Evolutionary conservation across 2,797 vertebrate genomes (phyloP), one percentile per base, ranked within the genome.

Genomic region (Sebastiscus tertius): DNA sequence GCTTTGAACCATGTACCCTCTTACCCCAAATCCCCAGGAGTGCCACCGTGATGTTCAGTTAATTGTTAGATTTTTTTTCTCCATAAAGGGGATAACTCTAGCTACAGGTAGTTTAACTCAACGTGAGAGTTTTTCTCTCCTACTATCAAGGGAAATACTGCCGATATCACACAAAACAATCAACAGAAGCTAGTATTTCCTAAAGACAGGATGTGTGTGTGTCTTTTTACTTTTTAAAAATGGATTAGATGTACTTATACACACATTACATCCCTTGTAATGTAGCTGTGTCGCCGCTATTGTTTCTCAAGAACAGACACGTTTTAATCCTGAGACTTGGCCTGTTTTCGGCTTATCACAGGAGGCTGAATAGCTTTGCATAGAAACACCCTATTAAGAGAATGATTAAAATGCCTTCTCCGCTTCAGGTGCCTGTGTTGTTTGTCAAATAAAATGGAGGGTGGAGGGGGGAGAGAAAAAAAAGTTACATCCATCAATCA

Each of bases 381-480:
- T 96, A 94, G 93, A 95, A 96, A 94, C 92, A 94, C 87, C 94
- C 93, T 95, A 96, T 96, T 96, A 96, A 94, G 93, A 91, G 89
- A 94, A 95, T 96, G 95, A 96, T 96, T 96, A 96, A 96, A 96
- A 96, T 92, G 91, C 92, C 92, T 94, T 88, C 89, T 93, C 87
- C 24, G 90, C 93, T 95, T 96, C 90, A 93, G 95, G 95, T 95
- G 93, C 87, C 94, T 91, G 91, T 87, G 94, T 92, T 94, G 94
- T 96, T 96, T 96, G 94, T 96, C 95, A 96, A 95, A 95, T 95
- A 92, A 95, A 95, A 95, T 85, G 86, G 91, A 92, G 88, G 85
- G 87, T 91, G 87, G 82, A 87, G 85, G 69, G 61, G 59, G 10
- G 29, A 42, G 39, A 26, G 56, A 12, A 36, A 64, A 85, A 85